Percentiles rank a stretch among this genome's conserved stretches.
Conservation (phyloP, 2,797 vertebrate species). For the Phaenicophaeus curvirostris region DNA sequence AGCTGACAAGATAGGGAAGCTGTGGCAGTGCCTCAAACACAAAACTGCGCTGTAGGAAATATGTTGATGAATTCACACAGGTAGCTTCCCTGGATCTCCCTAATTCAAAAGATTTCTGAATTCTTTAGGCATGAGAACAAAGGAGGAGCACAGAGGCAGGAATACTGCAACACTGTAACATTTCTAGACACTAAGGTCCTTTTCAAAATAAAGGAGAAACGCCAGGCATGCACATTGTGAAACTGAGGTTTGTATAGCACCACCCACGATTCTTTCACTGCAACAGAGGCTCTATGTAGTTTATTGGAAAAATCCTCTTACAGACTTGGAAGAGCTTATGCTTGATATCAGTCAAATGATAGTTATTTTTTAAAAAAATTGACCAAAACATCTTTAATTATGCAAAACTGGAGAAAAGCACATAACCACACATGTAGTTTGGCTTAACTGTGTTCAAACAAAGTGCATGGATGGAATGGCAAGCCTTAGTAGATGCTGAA, state of each 20-base stretch:
- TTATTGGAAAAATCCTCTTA: not conserved
- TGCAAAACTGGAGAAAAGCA: not conserved
- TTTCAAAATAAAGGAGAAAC: not conserved
- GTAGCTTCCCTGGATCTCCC: not conserved
- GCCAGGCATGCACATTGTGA: accelerated
- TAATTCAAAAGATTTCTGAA: not conserved
- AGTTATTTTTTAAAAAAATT: not conserved
- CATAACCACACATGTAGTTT: not conserved
- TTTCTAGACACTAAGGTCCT: not conserved
- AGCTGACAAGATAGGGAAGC: not conserved
- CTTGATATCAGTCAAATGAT: not conserved
- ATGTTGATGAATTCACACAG: not conserved
- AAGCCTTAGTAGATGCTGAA: not conserved
- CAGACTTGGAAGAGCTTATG: not conserved
- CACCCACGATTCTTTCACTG: not conserved
- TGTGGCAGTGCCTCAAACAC: not conserved
- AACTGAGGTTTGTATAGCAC: not conserved
- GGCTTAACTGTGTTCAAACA: not conserved
- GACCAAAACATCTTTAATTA: not conserved
- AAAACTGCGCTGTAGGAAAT: not conserved
- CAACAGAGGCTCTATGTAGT: not conserved
- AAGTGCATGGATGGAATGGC: not conserved
- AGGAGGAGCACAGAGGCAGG: not conserved
- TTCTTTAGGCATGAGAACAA: not conserved
- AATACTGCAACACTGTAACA: not conserved